phyloP scores from a whole-genome alignment of 2,797 vertebrate genomes.

The Clarias laeviceps region DNA sequence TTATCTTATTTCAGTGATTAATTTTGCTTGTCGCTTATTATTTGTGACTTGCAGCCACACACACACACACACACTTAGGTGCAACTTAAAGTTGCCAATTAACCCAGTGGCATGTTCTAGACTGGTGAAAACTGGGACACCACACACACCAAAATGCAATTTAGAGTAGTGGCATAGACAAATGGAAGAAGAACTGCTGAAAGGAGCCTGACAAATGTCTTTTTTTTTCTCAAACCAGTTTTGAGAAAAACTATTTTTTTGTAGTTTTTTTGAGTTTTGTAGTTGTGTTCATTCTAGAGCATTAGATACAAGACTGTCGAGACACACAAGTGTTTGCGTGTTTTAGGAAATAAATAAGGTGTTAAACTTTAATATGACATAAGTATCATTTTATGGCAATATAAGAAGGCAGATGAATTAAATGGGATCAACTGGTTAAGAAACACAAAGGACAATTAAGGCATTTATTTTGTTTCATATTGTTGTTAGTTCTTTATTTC shows the following conservation, averaged over 20 bases:
- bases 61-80: not conserved
- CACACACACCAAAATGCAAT: too few species aligned
- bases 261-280: not conserved
- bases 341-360: not conserved
- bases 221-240: not conserved
- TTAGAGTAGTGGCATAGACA: too few species aligned
- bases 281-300: not conserved
- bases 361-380: not conserved
- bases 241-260: not conserved
- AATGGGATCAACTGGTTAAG: not conserved
- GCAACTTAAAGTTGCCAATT: not conserved
- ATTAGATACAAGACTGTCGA: not conserved
- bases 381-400: not conserved
- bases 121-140: not conserved
- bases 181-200: not conserved
- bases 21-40: not conserved
- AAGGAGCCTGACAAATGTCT: not conserved
- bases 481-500: constrained; percentile 25
- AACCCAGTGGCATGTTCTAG: not conserved
- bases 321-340: not conserved
- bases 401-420: not conserved
- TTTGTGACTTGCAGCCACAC: not conserved
- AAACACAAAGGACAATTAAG: not conserved
- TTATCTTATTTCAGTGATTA: not conserved
- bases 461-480: constrained; percentile 22